These are phyloP conservation scores for Salpingus planirostris DNA, from an alignment of 2,888 invertebrate species.

Conservation along the genomic window DNA sequence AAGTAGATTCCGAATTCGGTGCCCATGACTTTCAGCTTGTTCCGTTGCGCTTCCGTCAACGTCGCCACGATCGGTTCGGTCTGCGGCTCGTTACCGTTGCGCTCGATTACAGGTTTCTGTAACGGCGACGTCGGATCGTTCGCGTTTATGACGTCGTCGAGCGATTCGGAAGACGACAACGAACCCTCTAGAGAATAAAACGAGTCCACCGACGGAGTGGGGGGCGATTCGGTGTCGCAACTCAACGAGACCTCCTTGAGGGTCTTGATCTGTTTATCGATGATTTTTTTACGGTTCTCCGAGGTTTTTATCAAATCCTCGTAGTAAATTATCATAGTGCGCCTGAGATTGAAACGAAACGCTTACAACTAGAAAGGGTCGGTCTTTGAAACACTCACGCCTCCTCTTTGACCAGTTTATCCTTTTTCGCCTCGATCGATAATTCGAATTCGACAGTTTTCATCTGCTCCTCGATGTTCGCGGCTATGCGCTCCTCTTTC, in stretches of 20 bases:
- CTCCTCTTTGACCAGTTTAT: constrained; percentile 34
- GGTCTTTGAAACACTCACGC: constrained; percentile 28
- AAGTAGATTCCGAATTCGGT: constrained; percentile 50
- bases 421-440: constrained; percentile 28
- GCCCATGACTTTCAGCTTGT: constrained; percentile 52
- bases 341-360: constrained; percentile 32
- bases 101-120: constrained; percentile 1
- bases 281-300: constrained; percentile 43
- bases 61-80: constrained; percentile 32
- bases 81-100: constrained; percentile 26
- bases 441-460: constrained; percentile 26
- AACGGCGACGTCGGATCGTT: constrained; percentile 38
- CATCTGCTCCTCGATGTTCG: constrained; percentile 32
- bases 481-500: constrained; percentile 27
- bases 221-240: neutral
- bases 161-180: too few species aligned
- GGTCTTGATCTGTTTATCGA: constrained; percentile 28
- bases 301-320: constrained; percentile 52
- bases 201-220: constrained; percentile 6
- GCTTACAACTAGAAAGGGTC: neutral
- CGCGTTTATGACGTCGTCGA: constrained; percentile 48
- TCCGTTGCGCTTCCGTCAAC: constrained; percentile 51
- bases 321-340: constrained; percentile 54
- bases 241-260: constrained; percentile 16
- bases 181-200: constrained; percentile 9